Conservation (phyloP, 2,113 vertebrate genomes). For the Lagopus muta region DNA sequence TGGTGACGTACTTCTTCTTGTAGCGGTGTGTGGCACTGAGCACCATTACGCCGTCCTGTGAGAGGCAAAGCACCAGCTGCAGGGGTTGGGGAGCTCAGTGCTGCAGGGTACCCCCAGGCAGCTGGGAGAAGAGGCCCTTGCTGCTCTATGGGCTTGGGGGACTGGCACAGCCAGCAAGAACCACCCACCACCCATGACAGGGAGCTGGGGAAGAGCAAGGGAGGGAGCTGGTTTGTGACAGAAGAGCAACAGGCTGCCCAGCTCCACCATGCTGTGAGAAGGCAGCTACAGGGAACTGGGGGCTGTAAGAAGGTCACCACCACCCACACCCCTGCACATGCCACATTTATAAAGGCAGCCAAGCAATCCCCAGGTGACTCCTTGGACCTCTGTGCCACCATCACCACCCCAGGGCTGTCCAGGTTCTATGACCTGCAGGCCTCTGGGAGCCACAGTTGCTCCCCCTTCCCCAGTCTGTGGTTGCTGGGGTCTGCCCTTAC, state of each 20-base stretch:
- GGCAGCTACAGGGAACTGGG: neutral
- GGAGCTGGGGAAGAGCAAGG: neutral
- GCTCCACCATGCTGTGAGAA: fast-evolving
- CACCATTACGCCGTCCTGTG: slow-evolving; percentile 95
- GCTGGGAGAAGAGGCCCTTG: neutral
- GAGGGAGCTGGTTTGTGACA: neutral
- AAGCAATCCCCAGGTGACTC: fast-evolving
- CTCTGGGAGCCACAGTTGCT: neutral
- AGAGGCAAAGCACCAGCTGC: neutral
- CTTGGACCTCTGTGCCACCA: neutral
- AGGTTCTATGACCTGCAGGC: neutral
- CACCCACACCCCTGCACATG: fast-evolving
- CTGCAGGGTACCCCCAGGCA: fast-evolving
- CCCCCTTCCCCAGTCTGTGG: neutral
- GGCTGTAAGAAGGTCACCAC: neutral
- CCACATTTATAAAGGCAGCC: neutral
- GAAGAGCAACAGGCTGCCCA: neutral
- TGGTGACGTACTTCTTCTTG: slow-evolving; percentile 99
- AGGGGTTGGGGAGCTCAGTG: neutral
- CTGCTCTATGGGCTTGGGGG: neutral
- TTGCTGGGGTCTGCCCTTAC: slow-evolving; percentile 63
- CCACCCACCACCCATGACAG: fast-evolving
- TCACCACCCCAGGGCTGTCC: fast-evolving
- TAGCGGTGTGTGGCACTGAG: slow-evolving; percentile 97
- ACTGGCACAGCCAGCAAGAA: neutral